Evolutionary conservation across 2,113 vertebrate genomes (phyloP).

Genomic region (Struthidea cinerea): DNA sequence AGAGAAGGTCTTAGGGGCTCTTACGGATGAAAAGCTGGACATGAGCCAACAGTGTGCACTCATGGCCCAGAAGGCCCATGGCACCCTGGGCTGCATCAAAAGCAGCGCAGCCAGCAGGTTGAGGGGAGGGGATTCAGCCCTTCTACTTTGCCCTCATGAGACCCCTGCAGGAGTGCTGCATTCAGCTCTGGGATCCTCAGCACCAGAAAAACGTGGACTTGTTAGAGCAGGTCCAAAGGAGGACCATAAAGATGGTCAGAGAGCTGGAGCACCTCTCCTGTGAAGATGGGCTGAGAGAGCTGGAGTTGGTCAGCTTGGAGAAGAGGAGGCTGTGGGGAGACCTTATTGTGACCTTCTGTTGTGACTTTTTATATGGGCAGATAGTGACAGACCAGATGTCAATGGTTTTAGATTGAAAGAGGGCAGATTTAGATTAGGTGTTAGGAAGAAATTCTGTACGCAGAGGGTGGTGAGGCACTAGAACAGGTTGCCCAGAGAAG

Average conservation of each 20-base stretch:
- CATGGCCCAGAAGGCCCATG: too few species aligned
- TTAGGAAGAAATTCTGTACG: background rate
- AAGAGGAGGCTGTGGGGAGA: background rate
- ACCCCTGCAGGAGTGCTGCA: background rate
- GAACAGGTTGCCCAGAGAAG: background rate
- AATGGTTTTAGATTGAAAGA: background rate
- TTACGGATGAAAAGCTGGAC: background rate
- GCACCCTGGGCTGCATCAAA: background rate
- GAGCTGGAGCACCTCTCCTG: background rate
- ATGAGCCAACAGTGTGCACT: background rate
- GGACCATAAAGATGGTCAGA: background rate
- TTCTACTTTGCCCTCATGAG: background rate
- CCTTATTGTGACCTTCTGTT: background rate
- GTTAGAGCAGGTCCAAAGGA: background rate
- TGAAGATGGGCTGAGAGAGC: background rate
- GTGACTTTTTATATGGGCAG: background rate
- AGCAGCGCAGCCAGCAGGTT: background rate
- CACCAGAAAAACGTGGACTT: background rate
- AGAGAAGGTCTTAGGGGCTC: background rate
- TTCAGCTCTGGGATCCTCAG: background rate
- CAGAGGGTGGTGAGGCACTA: background rate
- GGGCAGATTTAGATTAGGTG: background rate
- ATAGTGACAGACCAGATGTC: background rate
- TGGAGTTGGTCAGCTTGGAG: background rate
- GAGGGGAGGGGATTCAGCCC: background rate